Evolutionary conservation across 2,797 vertebrate species (phyloP), one percentile per base, ranked within the genome.

Genomic region (Decapterus maruadsi): DNA sequence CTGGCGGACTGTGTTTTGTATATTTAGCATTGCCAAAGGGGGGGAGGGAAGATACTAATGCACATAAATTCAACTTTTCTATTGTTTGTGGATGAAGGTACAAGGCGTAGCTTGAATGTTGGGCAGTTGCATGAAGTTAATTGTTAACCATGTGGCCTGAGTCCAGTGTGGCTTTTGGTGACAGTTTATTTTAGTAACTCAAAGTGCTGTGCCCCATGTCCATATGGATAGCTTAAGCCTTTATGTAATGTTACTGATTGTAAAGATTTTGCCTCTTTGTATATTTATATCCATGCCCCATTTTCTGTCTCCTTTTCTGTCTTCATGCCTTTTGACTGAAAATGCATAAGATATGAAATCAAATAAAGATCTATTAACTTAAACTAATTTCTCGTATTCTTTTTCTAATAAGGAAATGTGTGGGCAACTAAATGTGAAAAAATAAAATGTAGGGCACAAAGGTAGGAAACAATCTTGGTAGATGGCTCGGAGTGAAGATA

Each of bases 281-380:
- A 93, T 82, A 91, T 93, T 93, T 92, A 87, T 93, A 93, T 74
- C 66, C 82, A 85, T 86, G 63, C 68, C 48, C 40, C 83, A 90
- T 90, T 88, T 91, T 87, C 75, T 87, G 78, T 93, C 82, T 82
- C 82, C 67, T 92, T 93, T 92, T 93, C 89, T 92, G 92, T 92
- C 76, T 69, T 89, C 83, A 90, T 89, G 89, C 81, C 84, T 91
- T 93, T 93, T 91, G 84, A 89, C 90, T 91, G 89, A 87, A 62
- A 93, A 90, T 82, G 87, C 76, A 78, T 54, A 81, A 72, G 69
- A 88, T 90, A 89, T 85, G 20, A 86, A 90, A 88, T 87, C 54
- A 80, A 93, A 90, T 92, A 92, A 94, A 94, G 68, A 80, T 87
- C 50, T 90, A 82, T 87, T 80, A 79, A 90, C 36, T 75, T 83